Conservation (phyloP, 1,140 invertebrate species). For the Orussus abietinus region DNA sequence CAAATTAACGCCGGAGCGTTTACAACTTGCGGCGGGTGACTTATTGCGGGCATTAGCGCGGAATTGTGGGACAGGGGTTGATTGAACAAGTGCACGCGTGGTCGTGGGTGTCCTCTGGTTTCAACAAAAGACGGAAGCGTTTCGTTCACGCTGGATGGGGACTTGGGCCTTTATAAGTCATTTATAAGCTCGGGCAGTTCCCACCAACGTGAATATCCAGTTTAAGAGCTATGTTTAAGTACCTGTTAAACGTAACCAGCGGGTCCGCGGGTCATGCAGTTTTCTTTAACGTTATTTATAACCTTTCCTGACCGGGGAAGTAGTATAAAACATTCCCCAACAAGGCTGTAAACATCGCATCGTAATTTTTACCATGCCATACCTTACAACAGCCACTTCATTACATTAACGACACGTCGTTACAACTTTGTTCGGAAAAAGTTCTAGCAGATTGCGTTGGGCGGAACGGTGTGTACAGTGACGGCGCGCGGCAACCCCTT, state of each 20-base stretch:
- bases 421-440: background rate
- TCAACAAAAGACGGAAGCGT: too few species aligned
- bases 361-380: background rate
- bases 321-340: background rate
- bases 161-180: too few species aligned
- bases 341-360: background rate
- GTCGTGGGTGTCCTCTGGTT: too few species aligned
- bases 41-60: too few species aligned
- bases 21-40: too few species aligned
- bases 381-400: background rate
- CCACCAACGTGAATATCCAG: background rate
- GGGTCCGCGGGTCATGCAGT: background rate
- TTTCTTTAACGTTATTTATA: slow-evolving; percentile 1
- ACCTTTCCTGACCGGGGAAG: background rate
- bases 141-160: too few species aligned
- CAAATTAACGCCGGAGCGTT: too few species aligned
- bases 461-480: too few species aligned
- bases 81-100: too few species aligned
- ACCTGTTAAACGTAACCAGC: background rate
- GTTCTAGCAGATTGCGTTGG: background rate
- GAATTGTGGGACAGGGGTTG: too few species aligned
- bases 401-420: slow-evolving; percentile 1
- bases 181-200: too few species aligned
- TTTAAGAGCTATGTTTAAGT: background rate
- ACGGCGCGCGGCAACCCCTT: too few species aligned